These are phyloP conservation scores for Grammomys surdaster DNA, from an alignment of 2,113 vertebrate species.

Conservation along the genomic window DNA sequence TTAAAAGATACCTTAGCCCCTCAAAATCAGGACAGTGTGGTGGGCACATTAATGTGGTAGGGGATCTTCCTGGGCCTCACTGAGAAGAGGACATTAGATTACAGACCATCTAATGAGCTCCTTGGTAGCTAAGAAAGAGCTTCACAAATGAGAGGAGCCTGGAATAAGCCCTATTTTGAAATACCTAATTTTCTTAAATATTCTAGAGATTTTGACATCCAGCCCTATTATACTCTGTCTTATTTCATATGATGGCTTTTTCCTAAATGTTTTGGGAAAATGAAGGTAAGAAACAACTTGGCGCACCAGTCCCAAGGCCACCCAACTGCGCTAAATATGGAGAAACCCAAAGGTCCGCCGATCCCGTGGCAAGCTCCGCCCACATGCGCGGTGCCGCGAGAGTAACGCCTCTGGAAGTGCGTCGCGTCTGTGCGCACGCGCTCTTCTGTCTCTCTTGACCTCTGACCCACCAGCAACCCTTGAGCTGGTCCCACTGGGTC, in stretches of 20 bases:
- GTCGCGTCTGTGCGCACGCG: conserved; percentile 56
- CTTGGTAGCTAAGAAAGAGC: not conserved
- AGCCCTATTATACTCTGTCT: not conserved
- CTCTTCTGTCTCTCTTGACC: not conserved
- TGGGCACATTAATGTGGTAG: not conserved
- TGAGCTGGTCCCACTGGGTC: conserved; percentile 24
- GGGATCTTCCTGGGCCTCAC: not conserved
- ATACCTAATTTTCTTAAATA: conserved; percentile 26
- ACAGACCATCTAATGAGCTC: not conserved
- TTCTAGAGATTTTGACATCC: not conserved
- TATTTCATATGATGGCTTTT: not conserved
- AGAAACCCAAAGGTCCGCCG: rapidly evolving
- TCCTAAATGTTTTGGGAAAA: not conserved
- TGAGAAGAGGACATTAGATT: conserved; percentile 18
- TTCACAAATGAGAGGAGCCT: not conserved
- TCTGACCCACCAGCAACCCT: conserved; percentile 65
- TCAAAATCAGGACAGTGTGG: not conserved
- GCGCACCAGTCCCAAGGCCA: not conserved
- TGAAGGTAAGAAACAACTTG: not conserved
- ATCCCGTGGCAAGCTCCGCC: not conserved
- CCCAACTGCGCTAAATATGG: rapidly evolving
- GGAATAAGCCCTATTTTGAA: conserved; percentile 15
- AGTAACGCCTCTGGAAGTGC: not conserved
- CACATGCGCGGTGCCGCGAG: not conserved
- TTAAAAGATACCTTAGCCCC: not conserved